Evolutionary conservation across 1,140 invertebrate species (phyloP), one percentile per base, ranked within the genome.

Genomic region (Linepithema humile): DNA sequence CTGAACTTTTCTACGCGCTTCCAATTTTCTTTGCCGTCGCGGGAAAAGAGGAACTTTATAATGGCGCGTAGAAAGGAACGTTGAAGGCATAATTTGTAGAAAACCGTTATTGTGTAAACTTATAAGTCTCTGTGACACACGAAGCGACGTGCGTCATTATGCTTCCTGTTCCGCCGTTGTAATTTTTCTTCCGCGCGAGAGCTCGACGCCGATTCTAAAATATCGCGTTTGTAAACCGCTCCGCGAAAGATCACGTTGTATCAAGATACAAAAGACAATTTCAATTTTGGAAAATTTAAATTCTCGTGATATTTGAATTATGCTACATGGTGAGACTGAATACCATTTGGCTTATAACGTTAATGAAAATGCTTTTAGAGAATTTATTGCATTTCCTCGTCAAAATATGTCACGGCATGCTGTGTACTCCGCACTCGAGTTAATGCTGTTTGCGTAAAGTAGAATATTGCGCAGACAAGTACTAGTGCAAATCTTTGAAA

Each of bases 41-140:
- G 26, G 50, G 69, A 69, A 85, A 74, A 60, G 43, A 45, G 23
- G 82, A 85, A 82, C 62, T 87, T 74, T 86, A 64, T 72, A 69
- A 85, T 69, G n/a, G 29, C 15, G 0, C 15, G 3, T 26, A 23
- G 3, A 7, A 26, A 1, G 3, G 20, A 60, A 15, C 48, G 38
- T 15, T 50, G 5, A 9, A n/a, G 23, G 48, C 88, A 88, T 90
- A 82, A 89, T 88, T 87, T 59, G 23, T 59, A 60, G 60, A 60
- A 83, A 88, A 12, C 23, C 26, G 9, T 72, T 60, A 73, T 90
- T 80, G 84, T 82, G n/a, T 43, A 62, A 69, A 40, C n/a, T 70
- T 60, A n/a, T 75, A 83, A 86, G 45, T 89, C 83, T 67, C 55
- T 32, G 9, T 12, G 43, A 53, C n/a, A 35, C 57, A 17, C 67